These are phyloP conservation scores for Eristalis tenax DNA, from an alignment of 2,888 invertebrate genomes.

Conservation along the genomic window DNA sequence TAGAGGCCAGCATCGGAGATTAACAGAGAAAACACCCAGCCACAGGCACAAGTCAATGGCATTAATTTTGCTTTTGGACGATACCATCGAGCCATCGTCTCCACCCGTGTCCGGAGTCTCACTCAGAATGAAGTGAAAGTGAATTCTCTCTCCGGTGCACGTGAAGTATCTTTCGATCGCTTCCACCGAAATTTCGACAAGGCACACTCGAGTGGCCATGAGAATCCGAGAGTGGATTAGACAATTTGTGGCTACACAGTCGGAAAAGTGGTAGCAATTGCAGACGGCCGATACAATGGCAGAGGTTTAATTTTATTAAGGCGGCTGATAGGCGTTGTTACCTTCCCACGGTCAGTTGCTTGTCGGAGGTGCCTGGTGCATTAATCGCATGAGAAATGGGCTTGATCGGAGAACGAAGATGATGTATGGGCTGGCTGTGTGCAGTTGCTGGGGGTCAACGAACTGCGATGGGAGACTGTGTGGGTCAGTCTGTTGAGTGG, in stretches of 20 bases:
- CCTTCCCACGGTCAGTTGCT: not conserved
- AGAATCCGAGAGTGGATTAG: conserved; percentile 40
- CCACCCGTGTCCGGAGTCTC: not conserved
- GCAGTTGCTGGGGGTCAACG: not conserved
- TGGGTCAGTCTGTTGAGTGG: not conserved
- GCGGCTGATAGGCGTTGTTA: conserved; percentile 3
- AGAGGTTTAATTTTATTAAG: not conserved
- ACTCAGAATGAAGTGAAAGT: conserved; percentile 35
- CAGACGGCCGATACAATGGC: not conserved
- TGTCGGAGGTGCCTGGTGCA: too few species aligned
- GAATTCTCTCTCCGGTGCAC: conserved; percentile 1
- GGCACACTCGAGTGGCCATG: conserved; percentile 38
- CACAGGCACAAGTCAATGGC: not conserved
- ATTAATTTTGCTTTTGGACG: not conserved
- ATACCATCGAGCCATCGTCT: not conserved
- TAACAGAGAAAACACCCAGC: conserved; percentile 27
- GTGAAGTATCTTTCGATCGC: conserved; percentile 20
- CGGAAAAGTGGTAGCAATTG: conserved; percentile 19
- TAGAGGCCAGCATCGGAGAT: conserved; percentile 40
- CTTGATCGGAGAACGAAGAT: not conserved
- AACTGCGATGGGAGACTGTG: not conserved
- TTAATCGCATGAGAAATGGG: not conserved
- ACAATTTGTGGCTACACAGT: conserved; percentile 31
- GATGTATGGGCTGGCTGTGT: not conserved
- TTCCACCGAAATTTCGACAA: conserved; percentile 47